Evolutionary conservation across 2,113 vertebrate genomes (phyloP).

Genomic region (Takifugu bimaculatus): DNA sequence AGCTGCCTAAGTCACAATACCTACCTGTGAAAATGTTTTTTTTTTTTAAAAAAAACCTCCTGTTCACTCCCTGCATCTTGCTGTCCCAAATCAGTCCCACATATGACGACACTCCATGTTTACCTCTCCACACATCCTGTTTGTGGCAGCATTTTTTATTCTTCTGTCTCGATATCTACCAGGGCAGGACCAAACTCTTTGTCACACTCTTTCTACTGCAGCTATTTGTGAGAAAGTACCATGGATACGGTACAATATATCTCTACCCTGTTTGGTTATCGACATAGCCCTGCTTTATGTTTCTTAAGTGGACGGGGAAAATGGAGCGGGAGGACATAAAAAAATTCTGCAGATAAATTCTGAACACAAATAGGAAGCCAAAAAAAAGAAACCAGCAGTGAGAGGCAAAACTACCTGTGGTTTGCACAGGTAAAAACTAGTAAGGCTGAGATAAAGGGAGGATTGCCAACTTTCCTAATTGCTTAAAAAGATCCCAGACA

Average conservation of each 20-base stretch:
- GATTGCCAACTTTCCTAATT: constrained; percentile 3
- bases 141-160: constrained; percentile 51
- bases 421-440: constrained; percentile 9
- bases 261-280: constrained; percentile 46
- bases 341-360: constrained; percentile 46
- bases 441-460: constrained; percentile 4
- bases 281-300: constrained; percentile 32
- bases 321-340: constrained; percentile 27
- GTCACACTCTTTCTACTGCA: constrained; percentile 35
- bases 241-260: constrained; percentile 27
- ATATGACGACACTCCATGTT: constrained; percentile 66
- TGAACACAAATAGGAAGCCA: constrained; percentile 31
- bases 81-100: constrained; percentile 46
- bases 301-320: constrained; percentile 52
- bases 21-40: constrained; percentile 47
- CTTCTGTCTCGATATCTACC: constrained; percentile 42
- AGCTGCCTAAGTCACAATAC: neutral
- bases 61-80: constrained; percentile 8
- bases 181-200: constrained; percentile 41
- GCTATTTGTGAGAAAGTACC: constrained; percentile 17
- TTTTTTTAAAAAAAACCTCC: constrained; percentile 21
- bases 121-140: constrained; percentile 62
- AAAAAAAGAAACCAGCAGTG: constrained; percentile 30
- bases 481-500: constrained; percentile 21
- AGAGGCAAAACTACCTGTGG: constrained; percentile 16